Conservation (phyloP, 2,113 vertebrate genomes). For the Lota lota region DNA sequence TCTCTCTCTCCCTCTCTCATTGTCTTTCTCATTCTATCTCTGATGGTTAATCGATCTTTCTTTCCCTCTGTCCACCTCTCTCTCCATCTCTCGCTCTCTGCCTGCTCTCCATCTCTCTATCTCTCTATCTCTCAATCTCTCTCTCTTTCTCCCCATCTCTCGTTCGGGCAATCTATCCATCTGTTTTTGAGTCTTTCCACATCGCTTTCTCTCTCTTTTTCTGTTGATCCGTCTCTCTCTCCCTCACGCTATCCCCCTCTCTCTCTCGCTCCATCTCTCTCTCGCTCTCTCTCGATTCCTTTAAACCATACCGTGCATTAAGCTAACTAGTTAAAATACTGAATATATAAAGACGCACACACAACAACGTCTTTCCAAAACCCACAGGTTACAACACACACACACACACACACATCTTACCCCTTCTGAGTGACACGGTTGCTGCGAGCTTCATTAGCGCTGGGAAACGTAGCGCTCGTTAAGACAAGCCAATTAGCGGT, state of each 20-base stretch:
- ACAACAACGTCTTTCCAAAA: conserved; percentile 11
- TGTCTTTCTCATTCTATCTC: not conserved
- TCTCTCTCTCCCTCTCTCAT: conserved; percentile 2
- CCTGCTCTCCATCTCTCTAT: not conserved
- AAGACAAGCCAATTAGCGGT: conserved; percentile 59
- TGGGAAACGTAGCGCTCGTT: conserved; percentile 64
- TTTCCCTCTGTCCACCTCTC: too few species aligned
- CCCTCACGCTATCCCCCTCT: too few species aligned
- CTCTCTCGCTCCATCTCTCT: too few species aligned
- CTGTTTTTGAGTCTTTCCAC: too few species aligned
- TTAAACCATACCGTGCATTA: too few species aligned
- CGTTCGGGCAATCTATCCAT: too few species aligned
- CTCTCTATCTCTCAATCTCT: conserved; percentile 6
- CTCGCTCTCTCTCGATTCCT: too few species aligned
- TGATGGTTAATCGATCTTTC: not conserved
- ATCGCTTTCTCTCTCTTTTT: too few species aligned
- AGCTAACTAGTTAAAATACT: too few species aligned
- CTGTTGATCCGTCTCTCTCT: too few species aligned
- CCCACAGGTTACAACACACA: conserved; percentile 24
- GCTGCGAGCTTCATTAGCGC: conserved; percentile 62
- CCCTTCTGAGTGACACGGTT: conserved; percentile 21
- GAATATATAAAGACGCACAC: not conserved
- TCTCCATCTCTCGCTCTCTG: too few species aligned
- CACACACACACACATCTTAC: conserved; percentile 32
- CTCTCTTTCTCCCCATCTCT: too few species aligned